Percentiles rank a stretch among this genome's conserved stretches.
Evolutionary conservation across 92 coral and sea anemone genomes (phyloP).

Genomic region (Porites cylindrica): DNA sequence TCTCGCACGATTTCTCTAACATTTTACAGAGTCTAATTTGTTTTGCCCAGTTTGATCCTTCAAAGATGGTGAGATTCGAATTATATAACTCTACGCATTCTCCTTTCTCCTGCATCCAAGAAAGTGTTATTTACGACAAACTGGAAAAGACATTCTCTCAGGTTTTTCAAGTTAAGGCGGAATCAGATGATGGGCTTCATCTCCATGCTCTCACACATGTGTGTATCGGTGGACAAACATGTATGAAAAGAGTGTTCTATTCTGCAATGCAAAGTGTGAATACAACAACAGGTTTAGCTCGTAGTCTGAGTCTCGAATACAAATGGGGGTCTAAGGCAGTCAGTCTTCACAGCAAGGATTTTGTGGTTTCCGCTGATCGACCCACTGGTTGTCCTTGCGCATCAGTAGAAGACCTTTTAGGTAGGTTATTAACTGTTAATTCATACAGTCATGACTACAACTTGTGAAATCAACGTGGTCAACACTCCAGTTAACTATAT

Average conservation of each 20-base stretch:
- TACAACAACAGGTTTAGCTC: not conserved
- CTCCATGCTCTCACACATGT: not conserved
- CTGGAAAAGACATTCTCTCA: not conserved
- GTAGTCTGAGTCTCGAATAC: not conserved
- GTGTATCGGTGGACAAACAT: not conserved
- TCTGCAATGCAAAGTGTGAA: not conserved
- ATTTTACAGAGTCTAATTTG: not conserved
- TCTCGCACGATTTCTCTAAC: conserved; percentile 3
- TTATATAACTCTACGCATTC: not conserved
- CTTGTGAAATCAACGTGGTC: too few species aligned
- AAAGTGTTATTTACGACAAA: not conserved
- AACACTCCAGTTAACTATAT: too few species aligned
- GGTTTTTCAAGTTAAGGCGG: not conserved
- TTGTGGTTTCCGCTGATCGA: not conserved
- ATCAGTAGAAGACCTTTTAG: not conserved
- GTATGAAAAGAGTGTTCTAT: not conserved
- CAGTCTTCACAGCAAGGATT: not conserved
- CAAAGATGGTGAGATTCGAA: conserved; percentile 7
- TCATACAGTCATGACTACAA: too few species aligned
- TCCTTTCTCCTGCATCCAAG: not conserved
- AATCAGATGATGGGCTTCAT: not conserved
- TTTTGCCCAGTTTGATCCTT: conserved; percentile 10
- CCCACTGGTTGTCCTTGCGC: not conserved
- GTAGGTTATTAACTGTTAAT: not conserved
- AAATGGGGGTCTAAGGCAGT: not conserved